A percentile compares a stretch with the other conserved stretches of the same genome.
These are phyloP conservation scores for Danio aesculapii DNA, from an alignment of 2,797 vertebrate species.

Conservation along the genomic window DNA sequence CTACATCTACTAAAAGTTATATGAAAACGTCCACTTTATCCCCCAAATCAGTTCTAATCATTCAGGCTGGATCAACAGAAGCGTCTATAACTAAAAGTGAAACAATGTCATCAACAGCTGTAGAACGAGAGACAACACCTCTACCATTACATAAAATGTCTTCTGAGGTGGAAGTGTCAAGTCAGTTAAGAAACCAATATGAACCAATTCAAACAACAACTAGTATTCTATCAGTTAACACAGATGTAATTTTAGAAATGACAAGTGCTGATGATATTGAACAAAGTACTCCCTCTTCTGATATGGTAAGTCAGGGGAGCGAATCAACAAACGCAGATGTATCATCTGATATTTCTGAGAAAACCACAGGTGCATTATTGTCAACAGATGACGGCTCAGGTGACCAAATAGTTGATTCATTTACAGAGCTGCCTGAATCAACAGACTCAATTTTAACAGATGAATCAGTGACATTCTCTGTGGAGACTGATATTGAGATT, in stretches of 20 bases:
- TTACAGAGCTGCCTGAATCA: constrained; percentile 25
- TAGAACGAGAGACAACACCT: not conserved
- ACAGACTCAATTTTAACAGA: constrained; percentile 8
- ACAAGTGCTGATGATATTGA: constrained; percentile 1
- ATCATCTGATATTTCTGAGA: constrained; percentile 11
- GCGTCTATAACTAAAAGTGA: constrained; percentile 13
- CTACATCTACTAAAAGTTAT: constrained; percentile 50
- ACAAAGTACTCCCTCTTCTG: not conserved
- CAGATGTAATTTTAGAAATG: not conserved
- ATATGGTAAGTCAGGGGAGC: constrained; percentile 9
- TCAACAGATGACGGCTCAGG: constrained; percentile 46
- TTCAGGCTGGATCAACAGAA: not conserved
- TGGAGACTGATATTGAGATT: constrained; percentile 46
- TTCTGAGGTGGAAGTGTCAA: constrained; percentile 18
- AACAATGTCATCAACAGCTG: constrained; percentile 8
- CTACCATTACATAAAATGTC: not conserved
- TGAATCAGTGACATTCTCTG: constrained; percentile 32
- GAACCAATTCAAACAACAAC: constrained; percentile 6
- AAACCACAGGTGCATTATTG: constrained; percentile 32
- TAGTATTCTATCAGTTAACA: constrained; percentile 13
- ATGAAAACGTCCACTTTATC: constrained; percentile 29
- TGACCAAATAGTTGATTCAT: constrained; percentile 31
- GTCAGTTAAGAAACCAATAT: constrained; percentile 13
- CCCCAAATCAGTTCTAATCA: constrained; percentile 13
- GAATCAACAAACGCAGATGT: constrained; percentile 15